Evolutionary conservation across 2,797 vertebrate species (phyloP).

Genomic region (Sebastes minor): DNA sequence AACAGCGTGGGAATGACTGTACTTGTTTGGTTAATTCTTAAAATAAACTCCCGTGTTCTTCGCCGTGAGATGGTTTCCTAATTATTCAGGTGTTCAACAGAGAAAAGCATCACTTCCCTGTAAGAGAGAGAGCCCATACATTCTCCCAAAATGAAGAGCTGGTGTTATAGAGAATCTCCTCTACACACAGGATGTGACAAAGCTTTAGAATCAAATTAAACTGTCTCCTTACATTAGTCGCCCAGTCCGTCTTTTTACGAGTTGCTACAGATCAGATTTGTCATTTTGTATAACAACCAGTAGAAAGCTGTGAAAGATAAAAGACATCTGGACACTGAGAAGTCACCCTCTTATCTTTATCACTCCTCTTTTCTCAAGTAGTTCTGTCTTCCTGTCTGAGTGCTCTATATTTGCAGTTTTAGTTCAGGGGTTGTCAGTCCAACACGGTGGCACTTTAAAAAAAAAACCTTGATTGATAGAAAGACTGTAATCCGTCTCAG

Average conservation of each 20-base stretch:
- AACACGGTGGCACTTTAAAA: background rate
- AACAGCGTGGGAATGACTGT: too few relatives aligned
- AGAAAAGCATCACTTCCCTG: background rate
- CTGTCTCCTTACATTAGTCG: background rate
- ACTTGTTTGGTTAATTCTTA: conserved; percentile 1
- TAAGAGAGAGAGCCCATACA: background rate
- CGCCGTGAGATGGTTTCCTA: background rate
- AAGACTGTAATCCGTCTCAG: background rate
- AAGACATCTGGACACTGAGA: background rate
- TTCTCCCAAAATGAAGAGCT: background rate
- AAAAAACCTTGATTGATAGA: background rate
- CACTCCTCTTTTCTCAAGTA: background rate
- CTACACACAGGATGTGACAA: background rate
- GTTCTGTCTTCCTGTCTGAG: conserved; percentile 4
- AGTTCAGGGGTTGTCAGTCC: background rate
- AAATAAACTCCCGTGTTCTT: background rate
- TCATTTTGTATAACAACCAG: background rate
- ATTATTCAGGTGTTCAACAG: background rate
- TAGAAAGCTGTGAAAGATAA: background rate
- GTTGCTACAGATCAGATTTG: background rate
- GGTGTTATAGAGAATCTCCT: background rate
- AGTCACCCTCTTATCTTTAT: background rate
- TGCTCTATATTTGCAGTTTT: conserved; percentile 9
- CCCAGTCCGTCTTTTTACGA: background rate
- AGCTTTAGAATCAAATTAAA: background rate